phyloP scores from a whole-genome alignment of 2,888 invertebrate species.

The Coremacera marginata region DNA sequence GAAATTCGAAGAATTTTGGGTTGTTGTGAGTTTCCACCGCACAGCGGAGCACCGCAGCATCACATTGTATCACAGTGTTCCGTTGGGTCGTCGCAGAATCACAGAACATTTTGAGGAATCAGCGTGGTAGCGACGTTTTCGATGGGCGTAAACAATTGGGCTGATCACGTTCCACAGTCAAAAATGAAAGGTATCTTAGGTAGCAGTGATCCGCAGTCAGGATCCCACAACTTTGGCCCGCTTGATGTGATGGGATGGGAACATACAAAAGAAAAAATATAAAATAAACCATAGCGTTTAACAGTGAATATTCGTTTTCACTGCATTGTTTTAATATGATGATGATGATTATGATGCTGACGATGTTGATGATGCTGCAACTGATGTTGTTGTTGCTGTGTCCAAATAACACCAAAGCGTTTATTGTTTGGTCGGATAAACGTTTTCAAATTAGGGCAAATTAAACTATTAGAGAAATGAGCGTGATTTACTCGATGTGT shows the following conservation, averaged over 20 bases:
- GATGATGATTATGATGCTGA: neutral
- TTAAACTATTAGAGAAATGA: slow-evolving; percentile 65
- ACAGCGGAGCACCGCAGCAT: slow-evolving; percentile 48
- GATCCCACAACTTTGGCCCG: slow-evolving; percentile 51
- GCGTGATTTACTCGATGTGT: slow-evolving; percentile 44
- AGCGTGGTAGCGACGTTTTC: slow-evolving; percentile 56
- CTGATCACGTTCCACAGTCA: slow-evolving; percentile 62
- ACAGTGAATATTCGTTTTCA: slow-evolving; percentile 26
- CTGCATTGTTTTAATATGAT: slow-evolving; percentile 28
- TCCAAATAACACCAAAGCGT: slow-evolving; percentile 8
- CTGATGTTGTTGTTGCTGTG: neutral
- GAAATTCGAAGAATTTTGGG: slow-evolving; percentile 54
- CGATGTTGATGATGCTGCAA: slow-evolving; percentile 1
- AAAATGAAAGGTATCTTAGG: slow-evolving; percentile 51
- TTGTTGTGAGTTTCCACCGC: slow-evolving; percentile 54
- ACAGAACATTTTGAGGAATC: slow-evolving; percentile 22
- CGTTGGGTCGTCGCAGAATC: slow-evolving; percentile 21
- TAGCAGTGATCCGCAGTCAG: slow-evolving; percentile 48
- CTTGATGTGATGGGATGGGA: slow-evolving; percentile 13
- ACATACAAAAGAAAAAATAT: neutral
- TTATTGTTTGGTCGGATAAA: slow-evolving; percentile 55
- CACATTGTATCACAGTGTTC: slow-evolving; percentile 38
- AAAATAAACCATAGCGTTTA: slow-evolving; percentile 20
- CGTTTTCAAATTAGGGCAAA: slow-evolving; percentile 67
- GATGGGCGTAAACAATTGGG: slow-evolving; percentile 66